Evolutionary conservation across 2,888 invertebrate genomes (phyloP).

Genomic region (Megamerina dolium): DNA sequence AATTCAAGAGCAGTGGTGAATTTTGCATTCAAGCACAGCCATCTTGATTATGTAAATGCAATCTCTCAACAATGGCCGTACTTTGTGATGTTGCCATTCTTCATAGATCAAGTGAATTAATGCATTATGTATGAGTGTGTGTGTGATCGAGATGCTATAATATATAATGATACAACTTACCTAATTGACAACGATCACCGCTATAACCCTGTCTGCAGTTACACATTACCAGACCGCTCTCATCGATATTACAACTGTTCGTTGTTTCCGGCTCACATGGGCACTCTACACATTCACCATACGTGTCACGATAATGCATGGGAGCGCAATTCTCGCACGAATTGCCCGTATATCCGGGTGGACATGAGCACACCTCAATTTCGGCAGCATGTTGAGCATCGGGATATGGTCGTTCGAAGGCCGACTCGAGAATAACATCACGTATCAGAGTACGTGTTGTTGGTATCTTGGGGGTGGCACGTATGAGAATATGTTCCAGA

Average conservation of each 20-base stretch:
- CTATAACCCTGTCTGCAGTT: slow-evolving; percentile 64
- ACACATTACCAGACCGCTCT: slow-evolving; percentile 62
- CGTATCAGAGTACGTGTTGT: slow-evolving; percentile 58
- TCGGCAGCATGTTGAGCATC: slow-evolving; percentile 62
- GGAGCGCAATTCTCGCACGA: slow-evolving; percentile 74
- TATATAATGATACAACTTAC: too few species aligned
- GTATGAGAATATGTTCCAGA: slow-evolving; percentile 73
- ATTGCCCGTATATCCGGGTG: slow-evolving; percentile 70
- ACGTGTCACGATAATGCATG: slow-evolving; percentile 64
- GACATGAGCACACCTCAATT: slow-evolving; percentile 84
- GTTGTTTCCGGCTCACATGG: slow-evolving; percentile 57
- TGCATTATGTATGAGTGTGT: too few species aligned
- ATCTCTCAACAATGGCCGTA: too few species aligned
- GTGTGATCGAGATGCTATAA: too few species aligned
- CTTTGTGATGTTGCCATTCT: too few species aligned
- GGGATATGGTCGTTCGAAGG: slow-evolving; percentile 51
- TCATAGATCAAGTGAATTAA: too few species aligned
- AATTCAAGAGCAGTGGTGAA: too few species aligned
- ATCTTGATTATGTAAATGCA: too few species aligned
- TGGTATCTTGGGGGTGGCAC: slow-evolving; percentile 65
- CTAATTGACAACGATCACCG: slow-evolving; percentile 60
- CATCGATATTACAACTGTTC: slow-evolving; percentile 50
- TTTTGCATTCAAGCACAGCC: too few species aligned
- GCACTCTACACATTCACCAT: slow-evolving; percentile 56
- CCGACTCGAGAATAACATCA: slow-evolving; percentile 82